These are phyloP conservation scores for Spondyliosoma cantharus DNA, from an alignment of 2,797 vertebrate species.

Conservation along the genomic window DNA sequence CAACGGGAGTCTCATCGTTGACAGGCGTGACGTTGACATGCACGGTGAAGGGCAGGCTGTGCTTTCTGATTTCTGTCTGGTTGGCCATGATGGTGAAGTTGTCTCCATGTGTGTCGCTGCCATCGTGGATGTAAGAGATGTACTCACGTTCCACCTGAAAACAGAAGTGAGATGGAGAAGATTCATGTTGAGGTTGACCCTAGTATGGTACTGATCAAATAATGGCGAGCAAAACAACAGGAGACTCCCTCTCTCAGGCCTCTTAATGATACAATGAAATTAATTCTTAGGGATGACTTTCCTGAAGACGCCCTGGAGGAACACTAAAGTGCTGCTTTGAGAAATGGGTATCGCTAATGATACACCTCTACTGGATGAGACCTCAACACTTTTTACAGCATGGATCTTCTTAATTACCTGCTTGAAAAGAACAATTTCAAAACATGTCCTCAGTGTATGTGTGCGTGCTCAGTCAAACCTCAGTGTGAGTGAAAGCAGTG, in stretches of 20 bases:
- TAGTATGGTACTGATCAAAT: neutral
- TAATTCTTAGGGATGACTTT: too few relatives aligned
- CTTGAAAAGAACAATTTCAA: neutral
- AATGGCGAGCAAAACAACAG: neutral
- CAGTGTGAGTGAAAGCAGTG: conserved; percentile 87
- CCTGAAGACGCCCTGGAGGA: too few relatives aligned
- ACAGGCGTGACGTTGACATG: conserved; percentile 85
- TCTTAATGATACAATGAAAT: too few relatives aligned
- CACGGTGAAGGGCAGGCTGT: conserved; percentile 84
- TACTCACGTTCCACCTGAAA: conserved; percentile 88
- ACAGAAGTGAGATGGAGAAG: neutral
- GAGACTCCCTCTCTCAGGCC: neutral
- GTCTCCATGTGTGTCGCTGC: conserved; percentile 86
- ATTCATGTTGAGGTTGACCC: neutral
- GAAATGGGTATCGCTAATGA: neutral
- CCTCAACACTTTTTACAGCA: neutral
- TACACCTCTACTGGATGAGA: neutral
- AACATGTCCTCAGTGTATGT: neutral
- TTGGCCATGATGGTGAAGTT: conserved; percentile 90
- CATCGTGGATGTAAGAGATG: conserved; percentile 91
- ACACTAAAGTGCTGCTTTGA: neutral
- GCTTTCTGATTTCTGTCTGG: conserved; percentile 86
- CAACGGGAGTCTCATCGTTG: conserved; percentile 88
- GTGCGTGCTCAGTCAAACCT: conserved; percentile 79
- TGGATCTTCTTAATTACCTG: neutral